Percentiles rank a stretch among this genome's conserved stretches.
These are phyloP conservation scores for Sinhomidia bicolor DNA, from an alignment of 2,888 invertebrate species.

Conservation along the genomic window DNA sequence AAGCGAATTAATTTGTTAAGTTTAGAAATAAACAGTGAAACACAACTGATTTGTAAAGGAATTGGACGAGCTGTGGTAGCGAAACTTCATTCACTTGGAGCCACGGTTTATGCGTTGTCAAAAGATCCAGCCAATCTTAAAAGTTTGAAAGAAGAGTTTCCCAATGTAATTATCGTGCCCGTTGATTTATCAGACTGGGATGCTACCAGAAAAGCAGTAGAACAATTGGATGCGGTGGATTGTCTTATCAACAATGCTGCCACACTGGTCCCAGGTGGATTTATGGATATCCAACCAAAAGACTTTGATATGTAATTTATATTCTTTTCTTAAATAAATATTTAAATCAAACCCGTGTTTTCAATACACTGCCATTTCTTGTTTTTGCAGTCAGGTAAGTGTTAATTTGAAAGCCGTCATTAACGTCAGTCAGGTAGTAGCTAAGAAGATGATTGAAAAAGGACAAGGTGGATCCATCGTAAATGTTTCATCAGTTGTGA, in stretches of 20 bases:
- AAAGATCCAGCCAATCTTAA: constrained; percentile 81
- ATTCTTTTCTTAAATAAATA: constrained; percentile 4
- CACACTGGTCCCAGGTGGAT: constrained; percentile 80
- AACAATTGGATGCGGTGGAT: constrained; percentile 82
- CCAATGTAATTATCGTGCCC: constrained; percentile 80
- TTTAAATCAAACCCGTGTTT: neutral
- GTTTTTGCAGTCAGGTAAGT: constrained; percentile 38
- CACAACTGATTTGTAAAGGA: constrained; percentile 80
- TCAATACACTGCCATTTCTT: neutral
- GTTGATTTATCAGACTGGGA: constrained; percentile 83
- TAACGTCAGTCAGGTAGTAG: constrained; percentile 62
- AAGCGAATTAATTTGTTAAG: neutral
- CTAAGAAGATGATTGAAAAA: constrained; percentile 50
- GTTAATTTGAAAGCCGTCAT: constrained; percentile 59
- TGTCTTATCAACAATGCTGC: constrained; percentile 84
- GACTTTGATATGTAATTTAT: constrained; percentile 82
- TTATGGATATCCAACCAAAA: constrained; percentile 82
- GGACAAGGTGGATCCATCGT: constrained; percentile 70
- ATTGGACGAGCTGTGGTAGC: constrained; percentile 81
- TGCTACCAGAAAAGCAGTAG: constrained; percentile 81
- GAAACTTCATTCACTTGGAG: constrained; percentile 81
- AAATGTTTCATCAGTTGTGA: constrained; percentile 67
- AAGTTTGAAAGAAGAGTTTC: constrained; percentile 80
- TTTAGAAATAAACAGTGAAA: too few relatives aligned
- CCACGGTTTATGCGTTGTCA: constrained; percentile 81